These are phyloP conservation scores for Beroe ovata DNA, from an alignment of 37 sponge, comb jelly and placozoan species.

Conservation along the genomic window DNA sequence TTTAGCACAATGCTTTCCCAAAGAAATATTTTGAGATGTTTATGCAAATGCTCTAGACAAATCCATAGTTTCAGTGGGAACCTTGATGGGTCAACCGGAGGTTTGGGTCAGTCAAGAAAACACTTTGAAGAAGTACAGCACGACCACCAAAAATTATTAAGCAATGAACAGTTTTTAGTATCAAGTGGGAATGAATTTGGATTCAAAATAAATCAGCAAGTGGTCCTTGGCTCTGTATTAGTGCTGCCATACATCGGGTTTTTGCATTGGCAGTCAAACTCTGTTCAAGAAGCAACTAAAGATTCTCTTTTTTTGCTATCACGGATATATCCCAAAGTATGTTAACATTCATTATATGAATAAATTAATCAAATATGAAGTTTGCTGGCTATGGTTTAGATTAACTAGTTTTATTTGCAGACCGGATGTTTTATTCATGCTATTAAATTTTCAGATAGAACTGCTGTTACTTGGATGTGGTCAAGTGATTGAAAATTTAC, in stretches of 20 bases:
- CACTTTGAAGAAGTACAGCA: constrained; percentile 19
- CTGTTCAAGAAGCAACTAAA: neutral
- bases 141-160: constrained; percentile 10
- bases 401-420: no score
- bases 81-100: constrained; percentile 30
- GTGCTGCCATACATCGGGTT: constrained; percentile 47
- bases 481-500: neutral
- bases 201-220: constrained; percentile 14
- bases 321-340: constrained; percentile 32
- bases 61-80: constrained; percentile 34
- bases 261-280: constrained; percentile 18
- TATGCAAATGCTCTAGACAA: neutral
- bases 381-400: no score
- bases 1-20: neutral
- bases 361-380: no score
- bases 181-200: constrained; percentile 40
- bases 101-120: neutral
- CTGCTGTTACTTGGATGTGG: constrained; percentile 9
- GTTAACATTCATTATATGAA: no score
- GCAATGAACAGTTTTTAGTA: constrained; percentile 34
- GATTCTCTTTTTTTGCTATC: constrained; percentile 33
- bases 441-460: constrained; percentile 45
- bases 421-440: no score
- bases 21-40: neutral
- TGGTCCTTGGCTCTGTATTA: constrained; percentile 10